A percentile compares a stretch with the other conserved stretches of the same genome.
phyloP scores from a whole-genome alignment of 2,888 invertebrate species.

The Ochropleura leucogaster region DNA sequence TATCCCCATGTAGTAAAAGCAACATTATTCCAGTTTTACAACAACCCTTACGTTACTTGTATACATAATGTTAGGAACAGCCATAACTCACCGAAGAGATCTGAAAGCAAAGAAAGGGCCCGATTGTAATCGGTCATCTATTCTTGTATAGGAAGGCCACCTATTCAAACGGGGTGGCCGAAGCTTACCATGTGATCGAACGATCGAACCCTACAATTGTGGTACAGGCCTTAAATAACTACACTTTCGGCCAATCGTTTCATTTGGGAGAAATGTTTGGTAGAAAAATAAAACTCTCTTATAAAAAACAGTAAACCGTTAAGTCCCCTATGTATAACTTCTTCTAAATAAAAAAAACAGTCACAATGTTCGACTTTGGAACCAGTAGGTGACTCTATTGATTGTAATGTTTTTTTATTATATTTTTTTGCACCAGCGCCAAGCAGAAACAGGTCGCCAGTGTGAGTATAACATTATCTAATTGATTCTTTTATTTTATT shows the following conservation, averaged over 20 bases:
- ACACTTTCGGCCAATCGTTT: slow-evolving; percentile 31
- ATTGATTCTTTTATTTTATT: neutral
- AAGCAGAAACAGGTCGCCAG: neutral
- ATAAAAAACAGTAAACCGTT: neutral
- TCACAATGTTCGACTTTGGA: neutral
- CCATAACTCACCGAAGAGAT: slow-evolving; percentile 58
- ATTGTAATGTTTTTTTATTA: neutral
- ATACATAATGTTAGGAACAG: slow-evolving; percentile 19
- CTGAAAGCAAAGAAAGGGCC: slow-evolving; percentile 55
- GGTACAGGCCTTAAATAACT: slow-evolving; percentile 43
- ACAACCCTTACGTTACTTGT: neutral
- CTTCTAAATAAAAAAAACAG: no score
- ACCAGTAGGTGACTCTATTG: neutral
- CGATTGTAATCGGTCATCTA: slow-evolving; percentile 67
- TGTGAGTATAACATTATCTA: neutral
- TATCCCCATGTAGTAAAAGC: neutral
- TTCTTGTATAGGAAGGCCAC: slow-evolving; percentile 57
- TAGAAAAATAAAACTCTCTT: neutral
- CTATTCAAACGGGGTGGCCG: slow-evolving; percentile 60
- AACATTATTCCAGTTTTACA: slow-evolving; percentile 22
- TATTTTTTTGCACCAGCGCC: neutral
- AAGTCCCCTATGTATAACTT: no score
- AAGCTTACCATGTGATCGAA: slow-evolving; percentile 64
- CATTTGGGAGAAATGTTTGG: slow-evolving; percentile 2
- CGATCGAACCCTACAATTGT: slow-evolving; percentile 51